Conservation (phyloP, 2,113 vertebrate species). For the Pseudorhombus dupliciocellatus region DNA sequence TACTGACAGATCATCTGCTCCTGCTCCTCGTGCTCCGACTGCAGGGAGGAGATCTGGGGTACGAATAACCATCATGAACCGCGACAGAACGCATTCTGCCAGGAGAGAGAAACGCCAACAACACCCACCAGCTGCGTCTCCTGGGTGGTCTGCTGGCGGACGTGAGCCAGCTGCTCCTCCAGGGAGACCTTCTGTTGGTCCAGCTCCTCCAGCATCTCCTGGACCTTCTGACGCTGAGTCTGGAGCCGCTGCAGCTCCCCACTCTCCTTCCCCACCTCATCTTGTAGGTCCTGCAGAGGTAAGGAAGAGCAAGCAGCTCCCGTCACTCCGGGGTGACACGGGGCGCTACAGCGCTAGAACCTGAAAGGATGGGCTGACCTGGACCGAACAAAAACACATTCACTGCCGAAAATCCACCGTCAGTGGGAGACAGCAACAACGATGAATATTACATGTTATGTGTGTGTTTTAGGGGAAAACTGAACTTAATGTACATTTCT, state of each 20-base stretch:
- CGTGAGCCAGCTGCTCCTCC: slow-evolving; percentile 90
- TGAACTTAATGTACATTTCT: too few species aligned
- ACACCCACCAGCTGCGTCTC: slow-evolving; percentile 88
- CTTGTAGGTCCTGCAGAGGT: slow-evolving; percentile 89
- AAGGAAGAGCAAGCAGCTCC: neutral
- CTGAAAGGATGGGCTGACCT: too few species aligned
- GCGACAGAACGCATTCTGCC: neutral
- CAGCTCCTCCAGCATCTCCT: slow-evolving; percentile 90
- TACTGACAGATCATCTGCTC: slow-evolving; percentile 91
- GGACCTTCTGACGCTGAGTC: slow-evolving; percentile 90
- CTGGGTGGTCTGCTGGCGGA: slow-evolving; percentile 90
- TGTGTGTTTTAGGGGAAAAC: too few species aligned
- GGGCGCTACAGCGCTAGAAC: too few species aligned
- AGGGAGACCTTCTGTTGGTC: slow-evolving; percentile 92
- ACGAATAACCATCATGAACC: neutral
- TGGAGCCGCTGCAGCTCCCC: slow-evolving; percentile 89
- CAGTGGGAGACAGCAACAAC: too few species aligned
- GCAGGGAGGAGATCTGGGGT: slow-evolving; percentile 88
- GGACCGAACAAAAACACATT: too few species aligned
- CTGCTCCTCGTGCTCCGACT: slow-evolving; percentile 90
- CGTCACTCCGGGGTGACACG: too few species aligned
- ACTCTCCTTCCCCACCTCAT: slow-evolving; percentile 91
- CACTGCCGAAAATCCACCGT: too few species aligned
- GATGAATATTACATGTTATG: too few species aligned
- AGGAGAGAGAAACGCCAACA: neutral